A percentile compares a stretch with the other conserved stretches of the same genome.
These are phyloP conservation scores for Pyrrhia umbra DNA, from an alignment of 2,888 invertebrate genomes.

Conservation along the genomic window DNA sequence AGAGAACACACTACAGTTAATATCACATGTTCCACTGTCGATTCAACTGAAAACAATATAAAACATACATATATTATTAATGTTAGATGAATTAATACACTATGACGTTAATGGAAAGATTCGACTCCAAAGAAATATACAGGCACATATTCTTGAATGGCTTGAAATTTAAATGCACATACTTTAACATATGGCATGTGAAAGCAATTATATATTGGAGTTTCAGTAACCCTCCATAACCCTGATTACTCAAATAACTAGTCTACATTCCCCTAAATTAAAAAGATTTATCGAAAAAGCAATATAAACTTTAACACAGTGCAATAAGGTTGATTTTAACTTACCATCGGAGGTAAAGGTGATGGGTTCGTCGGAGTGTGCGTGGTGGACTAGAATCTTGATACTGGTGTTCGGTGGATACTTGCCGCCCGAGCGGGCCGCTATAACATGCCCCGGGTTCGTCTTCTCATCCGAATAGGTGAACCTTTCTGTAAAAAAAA, in stretches of 20 bases:
- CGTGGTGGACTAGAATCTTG: conserved; percentile 94
- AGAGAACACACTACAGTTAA: conserved; percentile 95
- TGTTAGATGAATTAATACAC: too few species aligned
- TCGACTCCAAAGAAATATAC: too few species aligned
- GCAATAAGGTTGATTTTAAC: conserved; percentile 47
- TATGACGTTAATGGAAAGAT: too few species aligned
- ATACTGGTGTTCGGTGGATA: conserved; percentile 95
- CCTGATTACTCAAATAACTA: too few species aligned
- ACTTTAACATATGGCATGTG: too few species aligned
- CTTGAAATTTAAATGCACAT: too few species aligned
- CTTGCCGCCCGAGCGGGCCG: conserved; percentile 95
- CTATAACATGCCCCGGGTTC: conserved; percentile 97
- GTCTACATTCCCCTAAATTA: too few species aligned
- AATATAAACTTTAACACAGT: not conserved
- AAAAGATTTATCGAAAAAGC: too few species aligned
- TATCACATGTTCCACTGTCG: conserved; percentile 96
- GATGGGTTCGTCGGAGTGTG: conserved; percentile 92
- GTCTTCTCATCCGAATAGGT: conserved; percentile 93
- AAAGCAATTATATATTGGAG: too few species aligned
- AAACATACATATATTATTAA: not conserved
- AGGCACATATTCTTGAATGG: too few species aligned
- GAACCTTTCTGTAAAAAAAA: conserved; percentile 91
- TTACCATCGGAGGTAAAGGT: conserved; percentile 98
- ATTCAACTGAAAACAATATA: conserved; percentile 92
- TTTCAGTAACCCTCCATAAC: too few species aligned